These are phyloP conservation scores for Typhlomys cinereus DNA, from an alignment of 2,113 vertebrate genomes.

Conservation along the genomic window DNA sequence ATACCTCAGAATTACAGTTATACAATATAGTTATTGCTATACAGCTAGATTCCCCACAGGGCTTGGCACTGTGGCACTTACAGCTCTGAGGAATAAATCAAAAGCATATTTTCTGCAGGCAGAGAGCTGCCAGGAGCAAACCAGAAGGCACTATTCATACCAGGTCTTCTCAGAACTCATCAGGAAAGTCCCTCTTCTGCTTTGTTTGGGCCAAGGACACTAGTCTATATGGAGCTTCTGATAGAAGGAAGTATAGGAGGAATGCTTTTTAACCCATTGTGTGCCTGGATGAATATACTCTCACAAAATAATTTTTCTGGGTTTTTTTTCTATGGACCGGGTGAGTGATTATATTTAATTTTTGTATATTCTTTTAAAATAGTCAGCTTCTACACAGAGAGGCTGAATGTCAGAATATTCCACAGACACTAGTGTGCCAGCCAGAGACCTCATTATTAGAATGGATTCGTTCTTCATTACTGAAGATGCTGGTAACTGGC, in stretches of 20 bases:
- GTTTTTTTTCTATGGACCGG: not conserved
- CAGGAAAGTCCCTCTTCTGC: not conserved
- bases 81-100: not conserved
- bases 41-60: not conserved
- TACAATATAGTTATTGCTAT: not conserved
- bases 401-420: not conserved
- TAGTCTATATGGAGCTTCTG: not conserved
- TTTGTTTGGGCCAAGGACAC: not conserved
- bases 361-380: conserved; percentile 5
- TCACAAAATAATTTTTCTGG: not conserved
- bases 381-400: not conserved
- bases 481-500: not conserved
- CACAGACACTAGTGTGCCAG: not conserved
- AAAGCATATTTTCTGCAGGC: not conserved
- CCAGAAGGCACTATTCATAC: not conserved
- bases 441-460: not conserved
- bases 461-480: not conserved
- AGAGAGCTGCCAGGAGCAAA: not conserved
- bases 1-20: not conserved
- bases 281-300: not conserved
- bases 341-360: not conserved
- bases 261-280: not conserved
- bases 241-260: not conserved
- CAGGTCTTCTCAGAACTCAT: not conserved
- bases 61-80: not conserved